Conservation (phyloP, 2,797 vertebrate species). For the Melanogrammus aeglefinus region DNA sequence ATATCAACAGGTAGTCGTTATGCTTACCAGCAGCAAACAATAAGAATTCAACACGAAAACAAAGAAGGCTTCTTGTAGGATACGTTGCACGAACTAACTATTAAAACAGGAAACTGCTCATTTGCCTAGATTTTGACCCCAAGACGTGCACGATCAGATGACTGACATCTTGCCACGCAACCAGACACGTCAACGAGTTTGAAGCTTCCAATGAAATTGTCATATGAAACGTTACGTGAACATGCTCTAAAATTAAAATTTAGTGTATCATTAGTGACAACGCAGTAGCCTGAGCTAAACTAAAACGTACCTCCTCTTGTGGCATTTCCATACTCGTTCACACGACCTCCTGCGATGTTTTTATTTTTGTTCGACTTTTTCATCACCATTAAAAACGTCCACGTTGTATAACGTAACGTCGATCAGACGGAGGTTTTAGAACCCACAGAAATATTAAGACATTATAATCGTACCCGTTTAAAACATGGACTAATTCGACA, state of each 20-base stretch:
- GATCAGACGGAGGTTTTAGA: neutral
- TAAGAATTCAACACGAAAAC: no score
- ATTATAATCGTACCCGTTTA: neutral
- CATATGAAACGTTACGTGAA: neutral
- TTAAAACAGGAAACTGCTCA: neutral
- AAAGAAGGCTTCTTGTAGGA: no score
- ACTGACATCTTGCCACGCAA: neutral
- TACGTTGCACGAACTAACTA: neutral
- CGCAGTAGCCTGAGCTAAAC: no score
- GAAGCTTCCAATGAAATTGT: neutral
- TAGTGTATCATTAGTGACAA: no score
- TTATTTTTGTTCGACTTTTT: slow-evolving; percentile 43
- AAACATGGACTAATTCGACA: neutral
- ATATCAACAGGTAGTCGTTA: no score
- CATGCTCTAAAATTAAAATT: neutral
- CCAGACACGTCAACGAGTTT: neutral
- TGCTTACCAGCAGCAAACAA: no score
- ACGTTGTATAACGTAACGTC: neutral
- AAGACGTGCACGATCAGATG: neutral
- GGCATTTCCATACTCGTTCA: slow-evolving; percentile 23
- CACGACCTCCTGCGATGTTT: slow-evolving; percentile 22
- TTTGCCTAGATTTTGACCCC: no score
- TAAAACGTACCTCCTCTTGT: slow-evolving; percentile 12
- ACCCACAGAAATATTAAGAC: neutral
- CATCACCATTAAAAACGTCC: slow-evolving; percentile 29